Evolutionary conservation across 2,113 vertebrate genomes (phyloP).

Genomic region (Isichthys henryi): DNA sequence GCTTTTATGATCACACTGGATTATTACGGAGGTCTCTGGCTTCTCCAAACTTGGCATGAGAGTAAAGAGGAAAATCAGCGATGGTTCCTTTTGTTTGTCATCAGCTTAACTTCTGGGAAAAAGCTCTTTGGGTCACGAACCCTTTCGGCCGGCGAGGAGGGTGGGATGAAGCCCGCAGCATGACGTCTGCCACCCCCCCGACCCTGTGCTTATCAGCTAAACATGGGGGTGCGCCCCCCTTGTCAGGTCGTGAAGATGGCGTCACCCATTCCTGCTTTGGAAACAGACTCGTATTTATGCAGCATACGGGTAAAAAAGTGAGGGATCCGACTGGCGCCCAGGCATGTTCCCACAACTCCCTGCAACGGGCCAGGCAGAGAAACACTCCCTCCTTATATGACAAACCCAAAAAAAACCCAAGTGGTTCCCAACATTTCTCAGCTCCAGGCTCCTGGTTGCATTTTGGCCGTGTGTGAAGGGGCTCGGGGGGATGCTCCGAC

Average conservation of each 20-base stretch:
- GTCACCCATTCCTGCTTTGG: not conserved
- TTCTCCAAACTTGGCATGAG: not conserved
- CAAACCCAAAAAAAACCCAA: not conserved
- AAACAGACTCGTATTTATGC: not conserved
- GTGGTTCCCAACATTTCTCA: not conserved
- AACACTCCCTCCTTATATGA: not conserved
- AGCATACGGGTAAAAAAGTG: not conserved
- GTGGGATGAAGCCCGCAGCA: not conserved
- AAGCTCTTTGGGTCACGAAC: not conserved
- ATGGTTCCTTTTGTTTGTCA: not conserved
- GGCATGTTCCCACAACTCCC: not conserved
- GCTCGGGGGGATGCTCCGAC: not conserved
- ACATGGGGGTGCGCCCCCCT: not conserved
- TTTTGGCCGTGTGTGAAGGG: no score
- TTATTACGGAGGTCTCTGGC: not conserved
- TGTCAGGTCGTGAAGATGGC: no score
- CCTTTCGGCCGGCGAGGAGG: not conserved
- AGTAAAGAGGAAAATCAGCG: no score
- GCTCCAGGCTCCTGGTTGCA: not conserved
- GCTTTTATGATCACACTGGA: not conserved
- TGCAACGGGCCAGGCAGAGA: not conserved
- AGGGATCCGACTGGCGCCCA: not conserved
- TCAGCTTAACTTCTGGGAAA: not conserved
- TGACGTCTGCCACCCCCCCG: not conserved
- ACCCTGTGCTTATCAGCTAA: not conserved